Conservation (phyloP, 1,140 invertebrate genomes). For the Leptinotarsa defecta region DNA sequence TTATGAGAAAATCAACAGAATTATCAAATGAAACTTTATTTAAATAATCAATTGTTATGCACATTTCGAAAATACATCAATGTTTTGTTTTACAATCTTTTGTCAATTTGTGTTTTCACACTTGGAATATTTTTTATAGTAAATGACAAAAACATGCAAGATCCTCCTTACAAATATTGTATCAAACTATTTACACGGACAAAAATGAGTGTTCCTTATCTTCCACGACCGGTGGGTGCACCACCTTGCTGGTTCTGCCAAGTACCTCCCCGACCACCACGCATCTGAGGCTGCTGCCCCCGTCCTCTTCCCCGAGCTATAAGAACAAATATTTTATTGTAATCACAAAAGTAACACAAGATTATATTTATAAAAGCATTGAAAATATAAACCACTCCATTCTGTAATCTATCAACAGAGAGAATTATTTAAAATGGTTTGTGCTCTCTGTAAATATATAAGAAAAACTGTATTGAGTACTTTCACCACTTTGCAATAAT, state of each 20-base stretch:
- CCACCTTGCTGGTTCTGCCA: conserved; percentile 56
- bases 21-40: conserved; percentile 1
- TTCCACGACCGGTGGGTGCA: conserved; percentile 62
- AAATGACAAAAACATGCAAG: too few relatives aligned
- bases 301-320: conserved; percentile 45
- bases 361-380: neutral
- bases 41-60: neutral
- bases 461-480: too few relatives aligned
- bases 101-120: neutral
- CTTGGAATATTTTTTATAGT: too few relatives aligned
- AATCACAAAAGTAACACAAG: neutral
- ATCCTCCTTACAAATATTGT: too few relatives aligned
- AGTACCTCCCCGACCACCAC: conserved; percentile 50
- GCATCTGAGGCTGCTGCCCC: conserved; percentile 37
- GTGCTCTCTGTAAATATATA: too few relatives aligned
- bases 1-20: conserved; percentile 56
- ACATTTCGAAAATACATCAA: neutral
- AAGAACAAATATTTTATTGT: conserved; percentile 32
- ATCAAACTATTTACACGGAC: neutral
- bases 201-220: conserved; percentile 52
- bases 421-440: too few relatives aligned
- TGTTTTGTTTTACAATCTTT: conserved; percentile 3
- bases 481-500: too few relatives aligned
- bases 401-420: too few relatives aligned
- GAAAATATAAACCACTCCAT: neutral